Conservation (phyloP, 2,113 vertebrate species). For the Propithecus coquereli region DNA sequence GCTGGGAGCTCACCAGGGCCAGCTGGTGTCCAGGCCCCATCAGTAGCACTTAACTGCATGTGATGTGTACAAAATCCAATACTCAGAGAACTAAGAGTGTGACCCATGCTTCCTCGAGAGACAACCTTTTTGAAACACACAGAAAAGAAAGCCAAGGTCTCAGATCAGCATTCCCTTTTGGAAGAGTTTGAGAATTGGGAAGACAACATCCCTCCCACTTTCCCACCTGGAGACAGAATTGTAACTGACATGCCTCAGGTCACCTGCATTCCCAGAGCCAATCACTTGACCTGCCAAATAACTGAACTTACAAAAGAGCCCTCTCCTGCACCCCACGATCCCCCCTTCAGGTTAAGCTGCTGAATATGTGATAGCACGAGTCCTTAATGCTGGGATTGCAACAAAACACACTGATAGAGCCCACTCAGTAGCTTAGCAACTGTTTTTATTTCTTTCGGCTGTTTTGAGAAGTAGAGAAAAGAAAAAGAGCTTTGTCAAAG, state of each 20-base stretch:
- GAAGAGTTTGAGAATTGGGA: background rate
- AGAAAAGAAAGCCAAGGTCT: background rate
- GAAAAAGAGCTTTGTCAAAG: constrained; percentile 68
- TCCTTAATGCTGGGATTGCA: background rate
- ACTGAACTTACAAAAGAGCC: background rate
- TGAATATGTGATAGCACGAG: background rate
- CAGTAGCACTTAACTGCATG: background rate
- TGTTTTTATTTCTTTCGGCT: constrained; percentile 67
- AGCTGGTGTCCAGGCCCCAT: background rate
- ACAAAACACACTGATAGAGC: constrained; percentile 14
- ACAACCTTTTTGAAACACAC: constrained; percentile 18
- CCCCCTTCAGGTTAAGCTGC: background rate
- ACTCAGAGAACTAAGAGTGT: background rate
- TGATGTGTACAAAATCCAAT: background rate
- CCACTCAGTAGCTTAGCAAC: constrained; percentile 78
- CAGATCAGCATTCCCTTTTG: background rate
- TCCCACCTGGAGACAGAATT: constrained; percentile 14
- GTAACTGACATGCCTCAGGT: background rate
- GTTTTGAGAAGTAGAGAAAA: constrained; percentile 43
- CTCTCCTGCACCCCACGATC: background rate
- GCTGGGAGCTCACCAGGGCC: background rate
- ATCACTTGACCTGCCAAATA: constrained; percentile 40
- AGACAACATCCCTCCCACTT: background rate
- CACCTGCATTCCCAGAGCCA: constrained; percentile 8
- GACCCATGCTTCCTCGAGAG: background rate